Evolutionary conservation across 1,140 invertebrate species (phyloP).

Genomic region (Bombus breviceps): DNA sequence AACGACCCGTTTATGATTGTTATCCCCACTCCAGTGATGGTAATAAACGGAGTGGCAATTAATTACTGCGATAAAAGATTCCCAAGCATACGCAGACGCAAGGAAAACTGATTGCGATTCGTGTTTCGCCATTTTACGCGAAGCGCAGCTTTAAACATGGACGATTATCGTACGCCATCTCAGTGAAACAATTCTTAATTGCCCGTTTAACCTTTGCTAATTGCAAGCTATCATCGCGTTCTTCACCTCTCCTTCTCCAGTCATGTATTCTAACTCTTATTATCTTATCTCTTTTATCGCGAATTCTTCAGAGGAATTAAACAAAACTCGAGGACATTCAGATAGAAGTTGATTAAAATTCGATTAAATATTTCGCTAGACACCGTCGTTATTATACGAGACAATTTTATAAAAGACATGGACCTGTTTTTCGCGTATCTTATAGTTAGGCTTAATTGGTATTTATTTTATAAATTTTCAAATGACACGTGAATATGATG

Average conservation of each 20-base stretch:
- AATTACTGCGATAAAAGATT: conserved; percentile 29
- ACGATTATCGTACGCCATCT: not conserved
- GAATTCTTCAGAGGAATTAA: no score
- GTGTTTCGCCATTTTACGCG: not conserved
- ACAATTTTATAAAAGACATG: not conserved
- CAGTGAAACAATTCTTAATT: conserved; percentile 60
- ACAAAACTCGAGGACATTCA: not conserved
- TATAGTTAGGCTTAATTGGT: not conserved
- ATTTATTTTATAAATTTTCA: not conserved
- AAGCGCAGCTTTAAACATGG: conserved; percentile 22
- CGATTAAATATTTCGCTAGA: not conserved
- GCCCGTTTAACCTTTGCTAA: conserved; percentile 69
- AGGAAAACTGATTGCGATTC: not conserved
- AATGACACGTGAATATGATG: not conserved
- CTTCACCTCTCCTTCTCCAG: not conserved
- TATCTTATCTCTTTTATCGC: not conserved
- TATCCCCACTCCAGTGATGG: not conserved
- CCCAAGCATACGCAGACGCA: not conserved
- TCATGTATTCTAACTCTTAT: no score
- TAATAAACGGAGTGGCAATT: conserved; percentile 17
- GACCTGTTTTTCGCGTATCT: not conserved
- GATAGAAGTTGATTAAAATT: not conserved
- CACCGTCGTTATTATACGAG: not conserved
- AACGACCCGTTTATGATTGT: not conserved
- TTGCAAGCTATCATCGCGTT: conserved; percentile 60